Base-by-base conservation (phyloP, 2,113 vertebrate genomes). In the Pituophis catenifer region DNA sequence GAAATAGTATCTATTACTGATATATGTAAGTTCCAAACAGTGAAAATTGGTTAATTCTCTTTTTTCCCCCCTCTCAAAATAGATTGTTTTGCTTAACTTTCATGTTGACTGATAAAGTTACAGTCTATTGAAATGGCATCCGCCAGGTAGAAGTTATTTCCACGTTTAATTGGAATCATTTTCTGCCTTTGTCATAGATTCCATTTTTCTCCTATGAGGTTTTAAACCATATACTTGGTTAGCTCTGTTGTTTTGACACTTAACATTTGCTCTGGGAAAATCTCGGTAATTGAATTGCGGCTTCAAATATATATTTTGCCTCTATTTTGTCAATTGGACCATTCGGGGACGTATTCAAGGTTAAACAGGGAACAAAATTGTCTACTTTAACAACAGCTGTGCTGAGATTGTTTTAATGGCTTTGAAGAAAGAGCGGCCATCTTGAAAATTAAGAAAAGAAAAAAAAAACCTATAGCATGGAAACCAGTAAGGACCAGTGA, bases 1-100 rank as follows among this genome's bases (percentile, higher is more conserved):
- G 97, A 98, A 98, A 98, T 98, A 98, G 97, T 98, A 97, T 97
- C 97, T 97, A 90, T 97, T 97, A 98, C 97, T 97, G 98, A 98
- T 97, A 97, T 97, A 97, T 97, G 95, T 97, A 97, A 88, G 95
- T 96, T 98, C 95, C 95, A 96, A 96, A 95, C 96, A 95, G 95
- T 95, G 95, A 96, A 97, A 97, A 97, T 92, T 96, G 96, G 94
- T 97, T 97, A 97, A 97, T 97, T 81, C 96, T 95, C 96, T 96
- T 96, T 97, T 97, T 97, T 93, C 4, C 7, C 24, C 10, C 23
- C 24, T 62, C 9, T 97, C 96, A 94, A 97, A 98, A 94, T 55
- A 91, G 8, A 38, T 44, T 81, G 89, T 93, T 96, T 97, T 97
- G 89, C 96, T 96, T 95, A 96, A 92, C 59, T 29, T 96, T 96